Base-by-base conservation (phyloP, 2,113 vertebrate genomes). In the Arothron firmamentum region DNA sequence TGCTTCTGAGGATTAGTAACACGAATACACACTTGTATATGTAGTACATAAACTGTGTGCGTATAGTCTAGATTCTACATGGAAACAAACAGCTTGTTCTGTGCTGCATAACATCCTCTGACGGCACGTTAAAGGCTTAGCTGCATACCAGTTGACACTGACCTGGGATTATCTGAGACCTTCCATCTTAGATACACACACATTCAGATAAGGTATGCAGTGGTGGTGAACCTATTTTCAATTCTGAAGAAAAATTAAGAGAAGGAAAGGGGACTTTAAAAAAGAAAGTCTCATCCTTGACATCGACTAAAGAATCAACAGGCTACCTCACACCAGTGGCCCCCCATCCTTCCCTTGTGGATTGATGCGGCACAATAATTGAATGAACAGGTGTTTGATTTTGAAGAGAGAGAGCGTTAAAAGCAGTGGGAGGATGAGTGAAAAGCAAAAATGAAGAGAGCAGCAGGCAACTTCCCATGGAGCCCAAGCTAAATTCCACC, bases 311-410 rank as follows among this genome's bases (percentile, higher is more conserved):
- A 28, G 43, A 17, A 12, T 45, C 14, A 17, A 43, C 25, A 28
- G 6, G 25, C 25, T 6, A 7, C 25, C 25, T 28, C 25, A 28
- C 6, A 59, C 21, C 4, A n/a, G 1, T 42, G 3, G 28, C 55
- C 23, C 15, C 11, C 31, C 9, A 8, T 10, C 52, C 38, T 4
- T 47, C 58, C 66, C 46, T 17, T 55, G 31, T 63, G 73, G 54
- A 13, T 1, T 43, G 15, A 0, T 34, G 73, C 20, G 17, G 60
- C 0, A 7, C 62, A 16, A 17, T 83, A 73, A 88, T 84, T 67
- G 69, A 56, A 73, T 74, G 84, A 89, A 70, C 86, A 88, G 83
- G 79, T 71, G 67, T 17, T 56, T 21, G 18, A 3, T 21, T 2
- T 31, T 25, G 6, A 47, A 16, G 48, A 57, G 52, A 57, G 52